Base-by-base conservation (phyloP, 2,888 invertebrate genomes). In the Polyommatus icarus region DNA sequence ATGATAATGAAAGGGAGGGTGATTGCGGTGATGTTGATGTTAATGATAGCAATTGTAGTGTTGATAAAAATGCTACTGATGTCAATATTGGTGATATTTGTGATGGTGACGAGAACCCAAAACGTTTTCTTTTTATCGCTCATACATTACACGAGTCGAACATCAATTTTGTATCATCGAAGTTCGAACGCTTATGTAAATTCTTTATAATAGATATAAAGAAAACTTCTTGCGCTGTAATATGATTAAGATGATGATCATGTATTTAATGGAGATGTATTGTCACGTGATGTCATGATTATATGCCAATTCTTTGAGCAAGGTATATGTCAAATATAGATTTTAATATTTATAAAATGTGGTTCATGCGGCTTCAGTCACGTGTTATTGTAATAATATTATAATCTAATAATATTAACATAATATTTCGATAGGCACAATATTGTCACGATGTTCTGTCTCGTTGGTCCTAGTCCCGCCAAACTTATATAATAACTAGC, bases 381-480 rank as follows among this genome's bases (percentile, higher is more conserved):
- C 67, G 67, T 67, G 67, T 67, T 67, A 67, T 67, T 67, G 67
- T 67, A 15, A 67, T 29, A 67, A 15, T 67, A 67, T 24, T 29
- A 5, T 67, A 67, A 29, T 24, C 8, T 8, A 24, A 67, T 67
- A 29, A 15, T 67, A 67, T 15, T 15, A 67, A 24, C 61, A 67
- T 67, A 67, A 29, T 67, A 24, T 67, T 12, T 29, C 24, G 4
- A 29, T 29, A 67, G 29, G 61, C 61, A 8, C 20, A 57, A 57
- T 61, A 18, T 50, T 50, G 12, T 20, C 20, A 67, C 24, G 29
- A 15, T 67, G 29, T 67, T 67, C 15, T 59, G 40, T 8, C 40
- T 2, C 10, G 3, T 10, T 40, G 8, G 40, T 40, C 7, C 36
- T 36, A 32, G 32, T 40, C 8, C 8, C 0, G 10, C 40, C 40